Evolutionary conservation across 2,888 invertebrate genomes (phyloP), one percentile per base, ranked within the genome.

Genomic region (Tineola bisselliella): DNA sequence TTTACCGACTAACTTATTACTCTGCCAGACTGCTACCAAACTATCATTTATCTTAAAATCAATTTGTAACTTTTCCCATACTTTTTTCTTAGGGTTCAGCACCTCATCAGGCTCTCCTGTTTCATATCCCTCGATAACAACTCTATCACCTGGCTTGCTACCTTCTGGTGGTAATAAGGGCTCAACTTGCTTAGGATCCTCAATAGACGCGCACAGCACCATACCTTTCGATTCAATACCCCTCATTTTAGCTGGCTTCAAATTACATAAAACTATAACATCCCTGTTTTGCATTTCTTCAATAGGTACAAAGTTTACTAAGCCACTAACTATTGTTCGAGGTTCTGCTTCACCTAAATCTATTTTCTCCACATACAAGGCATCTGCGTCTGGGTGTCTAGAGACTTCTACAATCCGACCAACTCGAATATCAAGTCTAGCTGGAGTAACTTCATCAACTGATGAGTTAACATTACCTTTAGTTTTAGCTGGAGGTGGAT

Each of bases 201-300:
- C 91, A 58, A 89, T 81, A 54, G 95, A 96, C 13, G 96, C 96
- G 87, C 97, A 97, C 58, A 98, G 87, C 43, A 98, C 94, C 97
- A 98, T 97, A 64, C 96, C 98, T 74, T 93, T 92, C 0, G 97
- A 97, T 67, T 94, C 91, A 30, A 98, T 87, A 59, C 98, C 97
- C 65, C 98, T 89, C 92, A 99, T 95, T 88, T 98, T 99, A 12
- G 96, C 97, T 43, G 99, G 93, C 84, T 99, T 99, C 59, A 99
- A 89, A 80, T 99, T 99, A 69, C 97, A 97, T 59, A 99, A 84
- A 2, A 99, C 95, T 4, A 99, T 93, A 5, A 98, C 98, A 79
- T 94, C 87, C 63, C 96, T 90, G 70, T 96, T 90, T 71, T 93
- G 89, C 93, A 99, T 94, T 81, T 97, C 92, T 71, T 97, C 96